A percentile compares a stretch with the other conserved stretches of the same genome.
phyloP scores from a whole-genome alignment of 2,888 invertebrate species.

The Chloromyia formosa region DNA sequence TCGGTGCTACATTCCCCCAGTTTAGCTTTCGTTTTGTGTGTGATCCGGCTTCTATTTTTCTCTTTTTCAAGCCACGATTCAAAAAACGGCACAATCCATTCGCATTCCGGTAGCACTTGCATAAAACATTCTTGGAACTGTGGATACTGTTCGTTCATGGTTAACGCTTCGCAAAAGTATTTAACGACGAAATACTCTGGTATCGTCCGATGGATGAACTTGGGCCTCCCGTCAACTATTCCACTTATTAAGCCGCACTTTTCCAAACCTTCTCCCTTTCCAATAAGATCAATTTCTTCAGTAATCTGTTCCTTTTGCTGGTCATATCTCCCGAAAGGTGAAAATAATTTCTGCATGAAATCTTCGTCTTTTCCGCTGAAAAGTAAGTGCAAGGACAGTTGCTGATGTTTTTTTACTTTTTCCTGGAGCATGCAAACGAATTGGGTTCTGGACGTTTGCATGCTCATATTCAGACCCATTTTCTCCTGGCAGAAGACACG shows the following conservation, averaged over 20 bases:
- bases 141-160: neutral
- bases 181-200: constrained; percentile 32
- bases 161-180: neutral
- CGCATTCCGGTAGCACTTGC: no score
- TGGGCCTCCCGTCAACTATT: constrained; percentile 8
- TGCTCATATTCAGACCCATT: constrained; percentile 20
- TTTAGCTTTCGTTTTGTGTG: no score
- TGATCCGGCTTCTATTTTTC: no score
- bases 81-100: no score
- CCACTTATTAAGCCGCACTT: constrained; percentile 22
- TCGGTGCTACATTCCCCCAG: no score
- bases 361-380: neutral
- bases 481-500: constrained; percentile 20
- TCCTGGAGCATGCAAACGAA: neutral
- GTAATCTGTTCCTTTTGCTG: neutral
- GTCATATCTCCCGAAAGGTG: neutral
- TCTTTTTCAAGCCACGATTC: no score
- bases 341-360: neutral
- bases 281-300: neutral
- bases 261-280: constrained; percentile 3
- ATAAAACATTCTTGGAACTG: neutral
- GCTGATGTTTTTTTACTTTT: constrained; percentile 12
- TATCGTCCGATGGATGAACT: constrained; percentile 35
- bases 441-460: neutral
- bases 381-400: neutral